Base-by-base conservation (phyloP, 92 coral and sea anemone genomes). In the Muricea muricata region DNA sequence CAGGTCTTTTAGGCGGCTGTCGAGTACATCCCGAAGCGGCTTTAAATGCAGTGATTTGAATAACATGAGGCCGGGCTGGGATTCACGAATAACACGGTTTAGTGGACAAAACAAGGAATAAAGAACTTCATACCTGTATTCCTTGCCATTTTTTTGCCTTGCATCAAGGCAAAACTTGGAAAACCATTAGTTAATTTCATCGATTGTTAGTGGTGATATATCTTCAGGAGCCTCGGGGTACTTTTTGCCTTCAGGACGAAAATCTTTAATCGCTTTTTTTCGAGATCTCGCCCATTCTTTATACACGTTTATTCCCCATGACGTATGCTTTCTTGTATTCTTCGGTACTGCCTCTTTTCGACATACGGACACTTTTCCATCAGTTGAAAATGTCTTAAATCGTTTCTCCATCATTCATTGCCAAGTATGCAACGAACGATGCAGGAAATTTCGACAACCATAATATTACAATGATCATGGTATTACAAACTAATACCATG, bases 311-410 rank as follows among this genome's bases (percentile, higher is more conserved):
- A 65, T 6, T 1, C 72, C 72, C 40, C 72, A 65, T 28, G 39
- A 25, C 14, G 72, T 65, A 12, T 65, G 72, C n/a, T 65, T 65
- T 30, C 72, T 65, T 1, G 72, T 65, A 17, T 65, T 65, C n/a
- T 65, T 65, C n/a, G 72, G 73, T 30, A 66, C 42, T 66, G 73
- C 42, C 13, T 29, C 73, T 30, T 66, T 12, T 29, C 73, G 73
- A 66, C 73, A 66, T 13, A 8, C 41, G 25, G 42, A 20, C 13
- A 66, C 73, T 6, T 66, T 30, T 8, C 32, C 41, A 13, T 66
- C 73, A 12, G 40, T 29, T 13, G 21, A 66, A 20, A 66, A 66
- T n/a, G 73, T 32, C 42, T 66, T 29, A 66, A 29, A 66, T 13
- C 73, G 73, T 15, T 9, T 26, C 24, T 20, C 37, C 73, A 66